A percentile compares a stretch with the other conserved stretches of the same genome.
These are phyloP conservation scores for Liolophura sinensis DNA, from an alignment of 1,140 invertebrate species.

Conservation along the genomic window DNA sequence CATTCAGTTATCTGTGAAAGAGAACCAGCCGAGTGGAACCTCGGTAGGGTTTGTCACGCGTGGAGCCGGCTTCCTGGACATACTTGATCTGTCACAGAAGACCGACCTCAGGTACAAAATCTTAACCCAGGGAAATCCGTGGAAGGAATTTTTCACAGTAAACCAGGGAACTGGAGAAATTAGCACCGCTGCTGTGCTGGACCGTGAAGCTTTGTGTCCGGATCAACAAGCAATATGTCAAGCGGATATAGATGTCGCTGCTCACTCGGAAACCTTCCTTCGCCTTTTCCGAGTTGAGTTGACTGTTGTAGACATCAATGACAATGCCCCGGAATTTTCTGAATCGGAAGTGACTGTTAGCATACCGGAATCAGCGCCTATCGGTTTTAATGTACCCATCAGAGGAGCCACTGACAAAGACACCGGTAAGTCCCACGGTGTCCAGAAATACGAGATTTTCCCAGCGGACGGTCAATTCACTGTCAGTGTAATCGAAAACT, in stretches of 20 bases:
- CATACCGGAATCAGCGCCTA: conserved; percentile 37
- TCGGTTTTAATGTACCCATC: conserved; percentile 29
- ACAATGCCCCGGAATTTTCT: conserved; percentile 47
- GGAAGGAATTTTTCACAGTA: no score
- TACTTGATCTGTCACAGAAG: no score
- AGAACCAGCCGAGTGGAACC: no score
- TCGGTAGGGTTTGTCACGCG: no score
- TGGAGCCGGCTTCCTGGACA: no score
- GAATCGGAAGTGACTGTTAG: conserved; percentile 21
- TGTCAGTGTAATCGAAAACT: conserved; percentile 7
- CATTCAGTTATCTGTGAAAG: no score
- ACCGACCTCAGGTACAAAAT: conserved; percentile 28
- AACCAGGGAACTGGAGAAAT: no score
- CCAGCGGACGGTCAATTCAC: conserved; percentile 2
- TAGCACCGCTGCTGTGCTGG: no score
- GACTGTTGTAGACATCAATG: conserved; percentile 44
- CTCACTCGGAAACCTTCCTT: not conserved
- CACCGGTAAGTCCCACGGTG: conserved; percentile 26
- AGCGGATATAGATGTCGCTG: no score
- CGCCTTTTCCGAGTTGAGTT: conserved; percentile 13
- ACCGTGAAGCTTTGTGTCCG: no score
- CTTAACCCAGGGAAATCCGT: conserved; percentile 26
- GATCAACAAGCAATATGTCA: no score
- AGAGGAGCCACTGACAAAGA: conserved; percentile 44
- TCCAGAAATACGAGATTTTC: conserved; percentile 29